Evolutionary conservation across 2,797 vertebrate species (phyloP).

Genomic region (Paguma larvata): DNA sequence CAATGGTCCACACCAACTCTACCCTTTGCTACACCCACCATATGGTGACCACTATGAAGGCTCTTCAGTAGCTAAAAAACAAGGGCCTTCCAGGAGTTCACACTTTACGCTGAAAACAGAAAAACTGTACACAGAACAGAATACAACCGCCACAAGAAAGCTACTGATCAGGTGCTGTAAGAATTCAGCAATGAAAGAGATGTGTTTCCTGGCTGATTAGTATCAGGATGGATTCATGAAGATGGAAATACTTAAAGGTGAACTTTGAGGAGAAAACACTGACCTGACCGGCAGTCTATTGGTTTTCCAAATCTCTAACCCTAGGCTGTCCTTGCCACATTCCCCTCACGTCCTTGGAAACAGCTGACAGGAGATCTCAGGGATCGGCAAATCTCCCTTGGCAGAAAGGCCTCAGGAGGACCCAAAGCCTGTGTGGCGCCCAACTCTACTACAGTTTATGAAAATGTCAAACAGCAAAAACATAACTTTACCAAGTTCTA

Average conservation of each 20-base stretch:
- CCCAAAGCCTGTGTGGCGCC: background rate
- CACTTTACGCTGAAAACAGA: background rate
- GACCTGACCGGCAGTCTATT: background rate
- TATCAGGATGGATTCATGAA: background rate
- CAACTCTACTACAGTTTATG: background rate
- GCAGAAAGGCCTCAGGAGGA: background rate
- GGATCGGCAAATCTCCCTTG: background rate
- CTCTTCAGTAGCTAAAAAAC: background rate
- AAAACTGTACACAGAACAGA: background rate
- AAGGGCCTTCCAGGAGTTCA: background rate
- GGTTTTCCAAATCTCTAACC: background rate
- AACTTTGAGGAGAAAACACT: background rate
- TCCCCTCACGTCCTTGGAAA: background rate
- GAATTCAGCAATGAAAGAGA: background rate
- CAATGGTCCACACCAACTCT: background rate
- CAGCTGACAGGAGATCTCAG: background rate
- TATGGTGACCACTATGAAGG: background rate
- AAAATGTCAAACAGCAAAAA: background rate
- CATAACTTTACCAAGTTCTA: background rate
- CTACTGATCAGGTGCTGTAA: background rate
- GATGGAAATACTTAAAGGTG: background rate
- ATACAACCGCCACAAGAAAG: background rate
- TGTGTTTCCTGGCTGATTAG: background rate
- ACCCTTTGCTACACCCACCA: background rate
- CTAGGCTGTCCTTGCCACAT: background rate